phyloP scores from a whole-genome alignment of 2,113 vertebrate genomes.

The Sylvietta virens region DNA sequence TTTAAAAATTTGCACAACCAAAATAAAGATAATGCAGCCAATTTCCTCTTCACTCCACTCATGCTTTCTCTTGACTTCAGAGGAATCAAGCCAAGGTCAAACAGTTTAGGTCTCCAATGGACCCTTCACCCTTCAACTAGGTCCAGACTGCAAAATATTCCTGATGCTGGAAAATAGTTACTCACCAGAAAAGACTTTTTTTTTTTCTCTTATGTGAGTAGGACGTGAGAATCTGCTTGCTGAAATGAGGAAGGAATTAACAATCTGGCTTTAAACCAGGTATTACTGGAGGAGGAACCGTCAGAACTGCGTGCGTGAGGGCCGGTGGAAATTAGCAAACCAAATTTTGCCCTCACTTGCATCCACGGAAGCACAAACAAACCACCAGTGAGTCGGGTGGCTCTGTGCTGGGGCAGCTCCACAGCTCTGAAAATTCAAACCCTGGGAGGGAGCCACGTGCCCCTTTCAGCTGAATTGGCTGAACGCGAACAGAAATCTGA shows the following conservation, averaged over 20 bases:
- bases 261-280: neutral
- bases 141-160: neutral
- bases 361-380: neutral
- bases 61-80: neutral
- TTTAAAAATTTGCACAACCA: neutral
- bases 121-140: neutral
- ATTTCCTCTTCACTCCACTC: neutral
- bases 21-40: neutral
- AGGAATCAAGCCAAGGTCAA: neutral
- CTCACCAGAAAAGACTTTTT: neutral
- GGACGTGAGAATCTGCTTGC: neutral
- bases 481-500: neutral
- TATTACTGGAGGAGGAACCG: neutral
- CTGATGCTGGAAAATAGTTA: neutral
- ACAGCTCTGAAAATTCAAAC: neutral
- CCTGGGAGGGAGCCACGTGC: neutral
- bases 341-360: neutral
- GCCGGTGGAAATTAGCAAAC: neutral
- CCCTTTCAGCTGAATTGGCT: neutral
- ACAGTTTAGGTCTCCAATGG: neutral
- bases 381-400: neutral
- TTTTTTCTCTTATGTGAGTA: neutral
- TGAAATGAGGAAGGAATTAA: neutral
- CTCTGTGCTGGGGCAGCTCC: neutral
- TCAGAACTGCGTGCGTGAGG: neutral